These are phyloP conservation scores for Rachycentron canadum DNA, from an alignment of 2,797 vertebrate species.

Conservation along the genomic window DNA sequence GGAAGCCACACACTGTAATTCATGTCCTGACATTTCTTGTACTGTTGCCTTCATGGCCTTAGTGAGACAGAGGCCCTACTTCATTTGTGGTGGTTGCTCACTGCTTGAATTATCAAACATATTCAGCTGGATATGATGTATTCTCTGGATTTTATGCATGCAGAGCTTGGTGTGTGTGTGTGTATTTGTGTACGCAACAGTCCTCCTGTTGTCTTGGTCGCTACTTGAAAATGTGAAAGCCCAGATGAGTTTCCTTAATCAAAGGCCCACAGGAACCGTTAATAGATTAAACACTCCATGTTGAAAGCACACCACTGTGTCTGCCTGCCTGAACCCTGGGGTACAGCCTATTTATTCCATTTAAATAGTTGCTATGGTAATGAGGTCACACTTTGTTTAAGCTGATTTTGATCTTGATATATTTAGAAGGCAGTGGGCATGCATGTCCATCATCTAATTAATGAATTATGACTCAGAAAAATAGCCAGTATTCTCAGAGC, in stretches of 20 bases:
- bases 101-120: constrained; percentile 57
- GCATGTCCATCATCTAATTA: constrained; percentile 81
- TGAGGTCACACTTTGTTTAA: constrained; percentile 77
- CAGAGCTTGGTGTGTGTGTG: constrained; percentile 33
- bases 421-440: constrained; percentile 73
- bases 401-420: constrained; percentile 81
- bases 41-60: constrained; percentile 11
- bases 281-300: constrained; percentile 76
- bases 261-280: constrained; percentile 73
- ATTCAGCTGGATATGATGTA: constrained; percentile 31
- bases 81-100: constrained; percentile 39
- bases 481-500: constrained; percentile 67
- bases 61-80: constrained; percentile 21
- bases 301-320: constrained; percentile 64
- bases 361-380: constrained; percentile 80
- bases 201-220: constrained; percentile 44
- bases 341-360: constrained; percentile 74
- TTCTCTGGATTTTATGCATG: constrained; percentile 27
- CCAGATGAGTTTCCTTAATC: constrained; percentile 70
- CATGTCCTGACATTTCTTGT: constrained; percentile 20
- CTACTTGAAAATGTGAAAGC: constrained; percentile 54
- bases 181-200: not conserved
- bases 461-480: constrained; percentile 81
- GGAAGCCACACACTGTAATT: constrained; percentile 4
- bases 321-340: constrained; percentile 60